phyloP scores from a whole-genome alignment of 2,797 vertebrate genomes.

The Argya squamiceps region DNA sequence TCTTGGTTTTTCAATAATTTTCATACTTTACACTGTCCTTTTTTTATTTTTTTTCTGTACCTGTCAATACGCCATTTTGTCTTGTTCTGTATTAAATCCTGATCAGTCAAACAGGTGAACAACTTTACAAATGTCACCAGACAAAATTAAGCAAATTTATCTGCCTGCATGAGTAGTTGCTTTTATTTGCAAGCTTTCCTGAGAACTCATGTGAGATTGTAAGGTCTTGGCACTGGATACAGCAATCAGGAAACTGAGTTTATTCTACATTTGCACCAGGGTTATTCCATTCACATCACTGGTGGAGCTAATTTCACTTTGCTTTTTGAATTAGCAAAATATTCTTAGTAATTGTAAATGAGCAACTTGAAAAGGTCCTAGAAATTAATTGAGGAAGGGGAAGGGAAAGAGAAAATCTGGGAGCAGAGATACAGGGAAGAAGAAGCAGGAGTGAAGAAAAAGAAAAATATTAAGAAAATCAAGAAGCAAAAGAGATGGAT shows the following conservation, averaged over 20 bases:
- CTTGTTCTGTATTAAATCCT: not conserved
- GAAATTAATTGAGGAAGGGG: not conserved
- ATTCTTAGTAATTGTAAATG: not conserved
- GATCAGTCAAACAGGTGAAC: not conserved
- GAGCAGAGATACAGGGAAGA: not conserved
- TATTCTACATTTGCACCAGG: not conserved
- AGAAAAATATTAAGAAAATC: not conserved
- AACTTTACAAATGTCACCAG: not conserved
- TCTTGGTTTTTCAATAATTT: not conserved
- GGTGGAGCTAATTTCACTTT: not conserved
- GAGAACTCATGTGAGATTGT: rapidly evolving
- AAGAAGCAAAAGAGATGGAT: not conserved
- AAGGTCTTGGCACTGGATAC: not conserved
- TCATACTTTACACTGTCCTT: not conserved
- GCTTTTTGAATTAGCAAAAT: not conserved
- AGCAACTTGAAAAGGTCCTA: not conserved
- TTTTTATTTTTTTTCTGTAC: not conserved
- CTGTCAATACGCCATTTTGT: not conserved
- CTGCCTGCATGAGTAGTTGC: not conserved
- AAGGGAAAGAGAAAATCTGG: not conserved
- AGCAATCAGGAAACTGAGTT: not conserved
- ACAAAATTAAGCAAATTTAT: not conserved
- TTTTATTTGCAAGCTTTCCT: not conserved
- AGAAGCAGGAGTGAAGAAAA: not conserved
- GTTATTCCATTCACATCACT: not conserved